Evolutionary conservation across 2,113 vertebrate genomes (phyloP), one percentile per base, ranked within the genome.

Genomic region (Cyanoramphus novaezelandiae): DNA sequence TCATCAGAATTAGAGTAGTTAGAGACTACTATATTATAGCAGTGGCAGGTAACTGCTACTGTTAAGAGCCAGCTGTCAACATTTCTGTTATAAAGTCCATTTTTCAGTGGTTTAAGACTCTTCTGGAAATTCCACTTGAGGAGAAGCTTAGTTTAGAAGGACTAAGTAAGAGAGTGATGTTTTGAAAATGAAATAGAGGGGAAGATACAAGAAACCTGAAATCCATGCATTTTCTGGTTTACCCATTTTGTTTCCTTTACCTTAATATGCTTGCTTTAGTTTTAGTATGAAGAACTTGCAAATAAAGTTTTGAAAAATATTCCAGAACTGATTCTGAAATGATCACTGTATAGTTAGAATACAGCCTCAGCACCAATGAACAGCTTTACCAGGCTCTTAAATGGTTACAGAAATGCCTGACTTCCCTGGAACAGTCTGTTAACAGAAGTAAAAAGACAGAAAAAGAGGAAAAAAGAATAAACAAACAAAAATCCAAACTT

Each of bases 61-160:
- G 63, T 74, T 96, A 69, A 69, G 93, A 88, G 65, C 63, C 86
- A 86, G 76, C 81, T 94, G 63, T 76, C 95, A 92, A 86, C 80
- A 93, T 88, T 95, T 90, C 93, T 96, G 94, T 94, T 97, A 95
- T 78, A 95, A 94, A 92, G 31, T 59, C 43, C 33, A 78, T 96
- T 93, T 95, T 95, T 96, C 83, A 92, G 79, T 64, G 49, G 37
- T 92, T 96, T 96, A 86, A 96, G 68, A 92, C 55, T 81, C 70
- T 60, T 83, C 78, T 82, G 91, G 78, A 95, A 93, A 72, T 52
- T 90, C 91, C 69, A 50, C 69, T 90, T 7, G 6, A 24, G 41
- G 21, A 91, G 62, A 92, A 89, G 55, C 60, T 92, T 92, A 47
- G 49, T 85, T 92, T 87, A 80, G 64, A 90, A 86, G 74, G 65